Evolutionary conservation across 2,888 invertebrate species (phyloP).

Genomic region (Zele albiditarsus): DNA sequence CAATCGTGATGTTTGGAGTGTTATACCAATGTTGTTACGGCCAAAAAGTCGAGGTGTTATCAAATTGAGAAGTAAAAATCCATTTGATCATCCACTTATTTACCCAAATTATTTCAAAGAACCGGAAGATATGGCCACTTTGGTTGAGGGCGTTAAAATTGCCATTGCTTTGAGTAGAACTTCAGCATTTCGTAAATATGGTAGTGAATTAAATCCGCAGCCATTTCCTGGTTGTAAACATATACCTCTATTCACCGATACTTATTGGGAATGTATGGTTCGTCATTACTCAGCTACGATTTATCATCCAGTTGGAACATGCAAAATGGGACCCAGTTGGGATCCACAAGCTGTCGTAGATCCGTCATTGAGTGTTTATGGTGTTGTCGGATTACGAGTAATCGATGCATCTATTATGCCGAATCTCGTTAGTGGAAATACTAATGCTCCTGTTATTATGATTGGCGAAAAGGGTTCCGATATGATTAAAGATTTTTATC

Average conservation of each 20-base stretch:
- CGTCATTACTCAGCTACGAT: conserved; percentile 85
- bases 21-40: conserved; percentile 87
- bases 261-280: conserved; percentile 92
- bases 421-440: conserved; percentile 88
- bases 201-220: conserved; percentile 81
- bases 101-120: conserved; percentile 93
- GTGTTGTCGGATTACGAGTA: conserved; percentile 84
- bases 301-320: conserved; percentile 90
- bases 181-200: conserved; percentile 82
- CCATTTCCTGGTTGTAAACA: conserved; percentile 86
- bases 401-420: conserved; percentile 93
- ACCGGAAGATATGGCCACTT: conserved; percentile 84
- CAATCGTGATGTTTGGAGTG: conserved; percentile 87
- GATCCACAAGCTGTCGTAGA: conserved; percentile 89
- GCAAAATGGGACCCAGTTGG: conserved; percentile 93
- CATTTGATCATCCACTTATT: conserved; percentile 90
- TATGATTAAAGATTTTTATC: conserved; percentile 89
- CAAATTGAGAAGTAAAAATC: conserved; percentile 86
- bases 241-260: conserved; percentile 80
- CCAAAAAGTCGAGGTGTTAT: conserved; percentile 90
- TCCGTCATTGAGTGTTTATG: conserved; percentile 85
- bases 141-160: conserved; percentile 91
- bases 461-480: conserved; percentile 92
- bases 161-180: conserved; percentile 87
- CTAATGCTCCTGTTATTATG: conserved; percentile 91